Evolutionary conservation across 2,113 vertebrate genomes (phyloP), one percentile per base, ranked within the genome.

Genomic region (Plecturocebus donacophilus): DNA sequence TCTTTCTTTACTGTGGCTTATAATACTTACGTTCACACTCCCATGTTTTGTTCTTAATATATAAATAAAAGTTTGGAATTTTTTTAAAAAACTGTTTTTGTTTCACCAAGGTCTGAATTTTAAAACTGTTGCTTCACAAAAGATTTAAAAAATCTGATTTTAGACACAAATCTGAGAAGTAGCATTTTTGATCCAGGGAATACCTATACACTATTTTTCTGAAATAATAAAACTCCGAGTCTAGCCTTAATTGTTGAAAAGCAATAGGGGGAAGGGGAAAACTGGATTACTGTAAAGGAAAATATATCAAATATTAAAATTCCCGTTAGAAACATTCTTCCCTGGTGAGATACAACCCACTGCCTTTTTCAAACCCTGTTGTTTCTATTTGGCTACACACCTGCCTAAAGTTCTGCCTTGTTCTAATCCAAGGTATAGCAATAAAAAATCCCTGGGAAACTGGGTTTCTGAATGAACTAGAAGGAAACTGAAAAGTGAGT

Each of bases 171-270:
- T 86, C 17, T 86, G 35, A 94, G 21, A 12, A 76, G 85, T 38
- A 19, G 23, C 35, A 92, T 76, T 96, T 95, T 93, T 71, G 13
- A 82, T 87, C 35, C 76, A 76, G 23, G 68, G 30, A 76, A 23
- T 87, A 35, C 71, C 77, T 87, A 35, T 19, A 25, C n/a, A 47
- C 8, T 84, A 32, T 19, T 86, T 77, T 38, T 16, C 38, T 87
- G n/a, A 14, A 17, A 7, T 20, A n/a, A 17, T 71, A n/a, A 81
- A 64, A 47, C 32, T 64, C 38, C 73, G 32, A 4, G 21, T 64
- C 70, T 87, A 87, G 23, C n/a, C 35, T 97, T 71, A 91, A 40
- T 95, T 87, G 25, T n/a, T 87, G 13, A 84, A 79, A 3, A 35
- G 61, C 6, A 68, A 71, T 64, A 80, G 8, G 52, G 21, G 16